Evolutionary conservation across 2,797 vertebrate species (phyloP), one percentile per base, ranked within the genome.

Genomic region (Chiropotes sagulatus): DNA sequence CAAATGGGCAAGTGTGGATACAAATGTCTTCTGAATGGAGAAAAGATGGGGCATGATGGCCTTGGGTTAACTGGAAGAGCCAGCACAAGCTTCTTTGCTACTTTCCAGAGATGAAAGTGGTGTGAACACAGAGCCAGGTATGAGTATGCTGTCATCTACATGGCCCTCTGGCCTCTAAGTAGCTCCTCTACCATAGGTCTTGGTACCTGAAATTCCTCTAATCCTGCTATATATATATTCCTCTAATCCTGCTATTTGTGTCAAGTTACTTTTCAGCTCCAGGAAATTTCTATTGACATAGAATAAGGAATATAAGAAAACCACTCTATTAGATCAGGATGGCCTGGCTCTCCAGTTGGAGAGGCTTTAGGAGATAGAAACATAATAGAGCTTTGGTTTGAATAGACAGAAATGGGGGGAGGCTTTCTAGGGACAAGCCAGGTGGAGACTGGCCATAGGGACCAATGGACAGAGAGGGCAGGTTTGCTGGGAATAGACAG

Each of bases 221-320:
- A 20, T n/a, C 30, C 50, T 52, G 20, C 3, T 22, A 17, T 33
- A 17, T 58, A 10, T 15, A 4, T 57, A 41, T 41, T 41, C 39
- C 39, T 41, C 39, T 41, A 41, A 41, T 41, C 39, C 39, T 5
- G 36, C 4, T 8, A 46, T 64, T 75, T 46, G 70, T 85, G 36
- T 81, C 7, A 58, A 70, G 72, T 82, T 48, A 70, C 22, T 41
- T n/a, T 82, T 26, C 33, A 50, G 90, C 48, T 67, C 13, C 41
- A 30, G 46, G 7, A 89, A 26, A 36, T 41, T 57, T 90, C 54
- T 83, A 10, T 13, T 73, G 76, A 92, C 50, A 72, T 73, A 73
- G 46, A 78, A 87, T 52, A 61, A 48, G 8, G 46, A 73, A 88
- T 72, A 17, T 7, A 48, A 93, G 54, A 52, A 88, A 52, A 75